Evolutionary conservation across 2,113 vertebrate genomes (phyloP), one percentile per base, ranked within the genome.

Genomic region (Melanostigma gelatinosum): DNA sequence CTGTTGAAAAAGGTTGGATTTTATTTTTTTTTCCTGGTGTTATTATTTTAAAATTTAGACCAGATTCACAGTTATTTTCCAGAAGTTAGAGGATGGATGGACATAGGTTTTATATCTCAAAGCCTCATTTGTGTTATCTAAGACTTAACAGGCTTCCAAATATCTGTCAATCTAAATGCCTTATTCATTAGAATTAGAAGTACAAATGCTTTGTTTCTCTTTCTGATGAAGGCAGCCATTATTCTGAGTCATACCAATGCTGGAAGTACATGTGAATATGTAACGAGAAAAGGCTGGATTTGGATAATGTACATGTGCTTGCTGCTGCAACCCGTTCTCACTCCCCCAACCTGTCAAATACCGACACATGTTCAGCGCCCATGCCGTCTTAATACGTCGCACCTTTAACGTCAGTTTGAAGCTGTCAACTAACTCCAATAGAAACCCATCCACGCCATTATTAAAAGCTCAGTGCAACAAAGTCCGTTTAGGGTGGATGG

Each of bases 91-190:
- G 52, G 40, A 29, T 72, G 40, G 67, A 46, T 38, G 52, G 57
- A 65, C 40, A 12, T 20, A 27, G 36, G 27, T n/a, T 8, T 55
- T 60, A 20, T 29, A 40, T 78, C 69, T 74, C 48, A 63, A 18
- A 58, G 10, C 2, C 67, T 81, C 55, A 34, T 81, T 73, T 75
- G 44, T 68, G 54, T 36, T 76, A 57, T 54, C 36, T 20, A 15
- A 77, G 24, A 66, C 42, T 62, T 42, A 13, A 7, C 6, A 55
- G 48, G 46, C n/a, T 27, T 29, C 7, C 1, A 15, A 29, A 64
- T 58, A 20, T 10, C 42, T 72, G 64, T 70, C 4, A 48, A 4
- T 46, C 4, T 0, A 2, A 70, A 64, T 16, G n/a, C 50, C 13
- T 75, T 61, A 44, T 63, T 76, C 18, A 60, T 68, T 22, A 16